Evolutionary conservation across 2,888 invertebrate species (phyloP), one percentile per base, ranked within the genome.

Genomic region (Scaptomyza polygonia): DNA sequence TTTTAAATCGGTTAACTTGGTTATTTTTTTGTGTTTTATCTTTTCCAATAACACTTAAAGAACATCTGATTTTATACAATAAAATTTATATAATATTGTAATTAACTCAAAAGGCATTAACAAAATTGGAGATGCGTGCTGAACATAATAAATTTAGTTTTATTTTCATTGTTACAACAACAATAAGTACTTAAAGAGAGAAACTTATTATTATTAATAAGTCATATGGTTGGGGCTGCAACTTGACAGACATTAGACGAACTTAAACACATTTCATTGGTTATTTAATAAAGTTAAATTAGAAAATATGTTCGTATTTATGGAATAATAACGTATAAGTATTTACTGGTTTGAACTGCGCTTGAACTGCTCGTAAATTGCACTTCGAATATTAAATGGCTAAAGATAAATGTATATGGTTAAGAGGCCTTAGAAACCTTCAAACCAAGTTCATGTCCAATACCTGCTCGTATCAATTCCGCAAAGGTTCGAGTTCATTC

Each of bases 401-500:
- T n/a, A 8, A 8, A 12, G 9, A 12, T 32, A 18, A 29, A n/a
- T 18, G 18, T 21, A 18, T 18, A 32, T n/a, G 0, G 16, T 12
- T n/a, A 18, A 14, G 11, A 11, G 8, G 36, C 6, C 34, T 14
- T 3, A n/a, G 32, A 21, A n/a, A n/a, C n/a, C 9, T 9, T 18
- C 8, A 9, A 29, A 6, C 1, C 30, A 56, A 21, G n/a, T 7
- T 27, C 29, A 48, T 12, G 21, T 7, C 21, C 18, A 36, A 21
- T 18, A 12, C 16, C 61, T 14, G 25, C 12, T 44, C 44, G 30
- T 32, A 25, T 30, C 29, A 36, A 61, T 51, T 49, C 43, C 36
- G 51, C 44, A 63, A 62, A 51, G 43, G 51, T 47, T 47, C 48
- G 27, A 25, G 30, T 67, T 32, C 14, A 34, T 52, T 58, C 36